Conservation (phyloP, 2,888 invertebrate genomes). For the Mechanitis messenoides region DNA sequence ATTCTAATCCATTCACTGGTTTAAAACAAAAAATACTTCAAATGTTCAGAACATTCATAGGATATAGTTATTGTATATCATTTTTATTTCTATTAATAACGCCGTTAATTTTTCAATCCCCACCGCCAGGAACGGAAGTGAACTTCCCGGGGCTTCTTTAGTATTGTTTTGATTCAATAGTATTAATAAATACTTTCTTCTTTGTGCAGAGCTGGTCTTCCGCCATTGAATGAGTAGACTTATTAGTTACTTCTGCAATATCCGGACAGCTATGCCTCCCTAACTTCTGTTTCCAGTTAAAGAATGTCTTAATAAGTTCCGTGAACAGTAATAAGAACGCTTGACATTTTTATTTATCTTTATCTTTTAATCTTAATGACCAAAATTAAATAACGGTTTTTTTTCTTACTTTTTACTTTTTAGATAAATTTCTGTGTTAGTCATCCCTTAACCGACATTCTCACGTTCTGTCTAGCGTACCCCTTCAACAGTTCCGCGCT, state of each 20-base stretch:
- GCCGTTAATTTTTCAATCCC: conserved; percentile 15
- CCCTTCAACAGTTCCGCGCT: conserved; percentile 50
- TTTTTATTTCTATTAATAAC: too few relatives aligned
- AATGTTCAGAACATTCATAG: too few relatives aligned
- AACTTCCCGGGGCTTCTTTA: conserved; percentile 52
- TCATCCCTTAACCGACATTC: conserved; percentile 25
- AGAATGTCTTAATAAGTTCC: conserved; percentile 16
- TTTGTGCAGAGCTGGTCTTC: conserved; percentile 19
- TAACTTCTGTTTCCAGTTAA: conserved; percentile 17
- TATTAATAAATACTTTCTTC: conserved; percentile 50
- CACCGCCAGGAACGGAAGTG: conserved; percentile 48
- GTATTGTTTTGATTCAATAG: conserved; percentile 44
- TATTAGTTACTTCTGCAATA: conserved; percentile 1
- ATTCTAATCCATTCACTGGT: too few relatives aligned
- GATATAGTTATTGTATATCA: too few relatives aligned
- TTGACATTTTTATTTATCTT: conserved; percentile 14
- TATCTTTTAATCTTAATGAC: conserved; percentile 9
- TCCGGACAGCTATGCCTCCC: conserved; percentile 14
- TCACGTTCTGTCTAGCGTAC: conserved; percentile 30
- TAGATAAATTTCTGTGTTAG: conserved; percentile 7
- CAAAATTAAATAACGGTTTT: conserved; percentile 3
- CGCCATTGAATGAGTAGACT: conserved; percentile 4
- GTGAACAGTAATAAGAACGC: conserved; percentile 11
- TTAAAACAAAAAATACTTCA: too few relatives aligned
- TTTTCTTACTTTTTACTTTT: too few relatives aligned